Percentiles rank a stretch among this genome's conserved stretches.
Evolutionary conservation across 2,797 vertebrate genomes (phyloP).

Genomic region (Ceryle rudis): DNA sequence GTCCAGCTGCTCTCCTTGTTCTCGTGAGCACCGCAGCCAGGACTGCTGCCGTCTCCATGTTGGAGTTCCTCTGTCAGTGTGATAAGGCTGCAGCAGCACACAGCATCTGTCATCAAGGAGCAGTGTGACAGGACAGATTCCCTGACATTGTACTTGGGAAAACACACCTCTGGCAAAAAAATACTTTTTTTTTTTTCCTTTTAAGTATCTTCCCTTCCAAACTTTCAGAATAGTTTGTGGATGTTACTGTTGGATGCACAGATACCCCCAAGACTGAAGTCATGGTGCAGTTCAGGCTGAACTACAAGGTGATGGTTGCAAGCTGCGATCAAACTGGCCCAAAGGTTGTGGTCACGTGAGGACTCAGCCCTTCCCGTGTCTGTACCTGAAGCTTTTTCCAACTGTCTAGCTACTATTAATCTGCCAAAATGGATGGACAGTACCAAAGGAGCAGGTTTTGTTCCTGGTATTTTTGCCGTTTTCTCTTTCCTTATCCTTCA

Average conservation of each 20-base stretch:
- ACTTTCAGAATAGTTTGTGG: neutral
- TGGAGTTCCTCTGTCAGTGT: neutral
- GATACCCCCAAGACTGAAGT: neutral
- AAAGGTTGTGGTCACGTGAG: neutral
- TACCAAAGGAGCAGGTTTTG: neutral
- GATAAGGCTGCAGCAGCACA: neutral
- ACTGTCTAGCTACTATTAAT: neutral
- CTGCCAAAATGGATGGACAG: neutral
- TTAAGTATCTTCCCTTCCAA: neutral
- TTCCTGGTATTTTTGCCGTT: neutral
- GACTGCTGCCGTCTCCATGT: neutral
- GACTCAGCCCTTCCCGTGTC: neutral
- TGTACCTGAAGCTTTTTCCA: neutral
- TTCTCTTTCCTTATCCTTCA: neutral
- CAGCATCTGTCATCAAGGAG: neutral
- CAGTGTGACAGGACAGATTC: neutral
- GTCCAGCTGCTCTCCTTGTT: neutral
- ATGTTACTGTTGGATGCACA: neutral
- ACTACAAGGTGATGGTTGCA: fast-evolving
- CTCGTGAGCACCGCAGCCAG: neutral
- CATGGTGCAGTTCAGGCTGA: fast-evolving
- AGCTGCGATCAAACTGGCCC: neutral
- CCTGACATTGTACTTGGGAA: neutral
- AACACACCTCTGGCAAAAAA: neutral
- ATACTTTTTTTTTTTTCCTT: neutral